phyloP scores from a whole-genome alignment of 1,140 invertebrate species.

The Drosophila rufa region DNA sequence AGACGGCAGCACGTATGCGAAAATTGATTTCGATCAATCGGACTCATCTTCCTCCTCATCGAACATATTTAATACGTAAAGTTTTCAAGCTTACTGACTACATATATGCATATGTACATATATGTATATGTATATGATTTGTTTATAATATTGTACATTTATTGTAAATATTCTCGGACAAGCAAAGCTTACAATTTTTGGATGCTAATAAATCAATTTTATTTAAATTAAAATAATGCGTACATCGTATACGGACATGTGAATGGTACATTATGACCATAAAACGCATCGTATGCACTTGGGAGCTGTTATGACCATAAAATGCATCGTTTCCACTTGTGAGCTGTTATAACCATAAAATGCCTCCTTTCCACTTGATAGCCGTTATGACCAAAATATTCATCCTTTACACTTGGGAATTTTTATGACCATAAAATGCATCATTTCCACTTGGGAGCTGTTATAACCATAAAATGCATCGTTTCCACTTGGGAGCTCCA shows the following conservation, averaged over 20 bases:
- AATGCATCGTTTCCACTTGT: too few relatives aligned
- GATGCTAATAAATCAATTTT: conserved; percentile 54
- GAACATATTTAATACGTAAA: conserved; percentile 75
- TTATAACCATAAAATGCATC: background rate
- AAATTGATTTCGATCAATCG: conserved; percentile 90
- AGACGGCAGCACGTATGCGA: conserved; percentile 88
- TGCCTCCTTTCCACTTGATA: too few relatives aligned
- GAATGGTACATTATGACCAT: too few relatives aligned
- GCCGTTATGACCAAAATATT: too few relatives aligned
- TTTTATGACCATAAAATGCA: too few relatives aligned
- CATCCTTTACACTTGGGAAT: too few relatives aligned
- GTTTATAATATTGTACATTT: conserved; percentile 53
- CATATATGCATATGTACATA: background rate
- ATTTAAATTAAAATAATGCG: conserved; percentile 33
- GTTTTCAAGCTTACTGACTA: conserved; percentile 25
- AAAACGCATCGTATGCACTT: too few relatives aligned
- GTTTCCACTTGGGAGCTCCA: too few relatives aligned
- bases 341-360: too few relatives aligned
- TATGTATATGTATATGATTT: conserved; percentile 36
- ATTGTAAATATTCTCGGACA: conserved; percentile 54
- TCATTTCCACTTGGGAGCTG: too few relatives aligned
- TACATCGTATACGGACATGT: background rate
- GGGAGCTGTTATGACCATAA: too few relatives aligned
- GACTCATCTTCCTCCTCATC: conserved; percentile 85
- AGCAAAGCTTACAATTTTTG: conserved; percentile 46